A percentile compares a stretch with the other conserved stretches of the same genome.
These are phyloP conservation scores for Apis florea DNA, from an alignment of 1,140 invertebrate genomes.

Conservation along the genomic window DNA sequence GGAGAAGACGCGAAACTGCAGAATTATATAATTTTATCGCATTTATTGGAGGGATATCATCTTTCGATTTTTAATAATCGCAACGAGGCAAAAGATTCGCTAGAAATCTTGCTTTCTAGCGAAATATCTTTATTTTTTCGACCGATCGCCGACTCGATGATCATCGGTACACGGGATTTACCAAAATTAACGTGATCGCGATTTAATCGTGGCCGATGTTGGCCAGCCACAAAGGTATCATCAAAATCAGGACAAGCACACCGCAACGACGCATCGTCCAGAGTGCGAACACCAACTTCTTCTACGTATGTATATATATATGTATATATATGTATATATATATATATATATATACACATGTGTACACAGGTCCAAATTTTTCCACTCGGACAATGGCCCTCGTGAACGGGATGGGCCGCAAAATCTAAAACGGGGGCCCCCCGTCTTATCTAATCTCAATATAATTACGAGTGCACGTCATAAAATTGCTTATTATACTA, in stretches of 20 bases:
- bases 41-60: too few relatives aligned
- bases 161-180: not conserved
- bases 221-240: not conserved
- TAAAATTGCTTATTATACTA: conserved; percentile 80
- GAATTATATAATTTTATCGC: too few relatives aligned
- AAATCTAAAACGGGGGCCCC: conserved; percentile 34
- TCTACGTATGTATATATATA: too few relatives aligned
- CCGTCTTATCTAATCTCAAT: conserved; percentile 68
- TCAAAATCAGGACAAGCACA: not conserved
- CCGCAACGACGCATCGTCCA: not conserved
- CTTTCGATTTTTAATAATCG: too few relatives aligned
- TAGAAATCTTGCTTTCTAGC: too few relatives aligned
- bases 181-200: not conserved
- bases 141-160: not conserved
- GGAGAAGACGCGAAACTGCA: too few relatives aligned
- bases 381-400: conserved; percentile 2
- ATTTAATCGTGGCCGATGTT: not conserved
- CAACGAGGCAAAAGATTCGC: too few relatives aligned
- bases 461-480: conserved; percentile 74
- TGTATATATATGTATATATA: too few relatives aligned
- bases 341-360: too few relatives aligned
- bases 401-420: conserved; percentile 1
- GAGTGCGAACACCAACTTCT: not conserved
- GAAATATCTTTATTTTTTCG: not conserved
- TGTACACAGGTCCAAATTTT: not conserved